A percentile compares a stretch with the other conserved stretches of the same genome.
phyloP scores from a whole-genome alignment of 2,888 invertebrate species.

The Dryomyza anilis region DNA sequence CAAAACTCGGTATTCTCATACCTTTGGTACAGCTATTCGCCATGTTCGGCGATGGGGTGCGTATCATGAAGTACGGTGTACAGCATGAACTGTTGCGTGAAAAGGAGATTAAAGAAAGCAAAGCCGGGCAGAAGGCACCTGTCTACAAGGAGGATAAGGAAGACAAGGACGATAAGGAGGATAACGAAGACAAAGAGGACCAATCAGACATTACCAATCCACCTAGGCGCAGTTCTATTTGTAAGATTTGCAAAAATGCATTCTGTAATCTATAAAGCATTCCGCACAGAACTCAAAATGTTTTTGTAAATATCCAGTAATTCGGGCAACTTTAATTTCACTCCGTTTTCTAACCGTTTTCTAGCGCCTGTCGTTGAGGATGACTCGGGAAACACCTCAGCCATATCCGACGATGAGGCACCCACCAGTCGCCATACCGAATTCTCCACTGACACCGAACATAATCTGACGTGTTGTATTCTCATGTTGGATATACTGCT shows the following conservation, averaged over 20 bases:
- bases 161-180: conserved; percentile 44
- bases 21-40: conserved; percentile 85
- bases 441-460: conserved; percentile 73
- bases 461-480: conserved; percentile 92
- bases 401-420: conserved; percentile 72
- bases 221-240: conserved; percentile 64
- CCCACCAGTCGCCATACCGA: conserved; percentile 68
- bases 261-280: neutral
- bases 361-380: conserved; percentile 71
- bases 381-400: conserved; percentile 71
- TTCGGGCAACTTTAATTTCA: too few species aligned
- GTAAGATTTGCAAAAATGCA: conserved; percentile 56
- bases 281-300: neutral
- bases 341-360: too few species aligned
- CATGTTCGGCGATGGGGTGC: conserved; percentile 88
- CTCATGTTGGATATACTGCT: conserved; percentile 94
- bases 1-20: conserved; percentile 86
- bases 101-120: conserved; percentile 48
- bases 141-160: conserved; percentile 51
- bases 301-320: too few species aligned
- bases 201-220: conserved; percentile 56
- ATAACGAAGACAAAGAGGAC: conserved; percentile 52
- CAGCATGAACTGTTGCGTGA: conserved; percentile 62
- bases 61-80: conserved; percentile 69
- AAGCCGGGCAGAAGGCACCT: conserved; percentile 49